A percentile compares a stretch with the other conserved stretches of the same genome.
phyloP scores from a whole-genome alignment of 2,113 vertebrate species.

The Myodes glareolus region DNA sequence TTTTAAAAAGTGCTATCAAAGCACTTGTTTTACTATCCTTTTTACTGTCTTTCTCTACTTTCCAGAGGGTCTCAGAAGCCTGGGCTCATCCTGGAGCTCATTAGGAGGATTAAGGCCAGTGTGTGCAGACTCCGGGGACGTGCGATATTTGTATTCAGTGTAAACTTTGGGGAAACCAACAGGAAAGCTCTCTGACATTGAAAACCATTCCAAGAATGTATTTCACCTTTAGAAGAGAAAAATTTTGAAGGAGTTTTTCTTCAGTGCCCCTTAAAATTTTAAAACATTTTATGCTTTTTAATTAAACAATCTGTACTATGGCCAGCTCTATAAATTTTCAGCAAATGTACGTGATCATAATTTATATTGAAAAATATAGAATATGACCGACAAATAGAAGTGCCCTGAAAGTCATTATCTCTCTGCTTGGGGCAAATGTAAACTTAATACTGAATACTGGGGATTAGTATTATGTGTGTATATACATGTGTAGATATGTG shows the following conservation, averaged over 20 bases:
- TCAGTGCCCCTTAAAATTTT: conserved; percentile 15
- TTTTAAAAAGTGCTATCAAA: conserved; percentile 82
- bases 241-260: background rate
- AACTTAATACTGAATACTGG: background rate
- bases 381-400: background rate
- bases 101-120: conserved; percentile 72
- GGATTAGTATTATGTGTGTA: background rate
- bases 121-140: conserved; percentile 64
- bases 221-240: conserved; percentile 50
- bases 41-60: conserved; percentile 74
- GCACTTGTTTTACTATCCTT: conserved; percentile 80
- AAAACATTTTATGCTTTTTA: background rate
- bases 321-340: background rate
- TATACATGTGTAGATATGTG: too few species aligned
- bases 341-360: background rate
- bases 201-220: conserved; percentile 74
- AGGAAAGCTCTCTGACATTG: conserved; percentile 30
- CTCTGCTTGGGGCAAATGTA: background rate
- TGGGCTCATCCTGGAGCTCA: conserved; percentile 77
- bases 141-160: conserved; percentile 74
- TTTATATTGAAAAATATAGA: conserved; percentile 37
- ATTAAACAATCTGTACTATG: background rate
- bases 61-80: conserved; percentile 80
- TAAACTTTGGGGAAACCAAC: conserved; percentile 70
- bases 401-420: background rate